Evolutionary conservation across 1,140 invertebrate species (phyloP), one percentile per base, ranked within the genome.

Genomic region (Calephelis nemesis): DNA sequence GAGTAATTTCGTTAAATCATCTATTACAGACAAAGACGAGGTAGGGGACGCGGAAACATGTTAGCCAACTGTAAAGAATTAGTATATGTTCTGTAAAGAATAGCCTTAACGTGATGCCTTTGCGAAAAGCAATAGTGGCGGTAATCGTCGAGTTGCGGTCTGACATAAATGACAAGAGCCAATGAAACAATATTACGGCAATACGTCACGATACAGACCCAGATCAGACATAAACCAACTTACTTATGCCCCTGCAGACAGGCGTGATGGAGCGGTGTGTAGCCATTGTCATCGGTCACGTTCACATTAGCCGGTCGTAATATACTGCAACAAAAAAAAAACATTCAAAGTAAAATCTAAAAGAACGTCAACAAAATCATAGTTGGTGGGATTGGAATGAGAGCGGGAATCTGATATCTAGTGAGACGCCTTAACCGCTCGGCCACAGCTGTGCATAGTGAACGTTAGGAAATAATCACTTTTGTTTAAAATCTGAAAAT

Each of bases 201-300:
- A 30, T 30, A 30, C 30, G 30, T 30, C 30, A 30, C 30, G 30
- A 30, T 62, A 62, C 30, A 12, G 11, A 1, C 30, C 13, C 2
- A 30, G 30, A 30, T 30, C 30, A 30, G 30, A 40, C n/a, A 62
- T 62, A 47, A 39, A 30, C n/a, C 54, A 12, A 93, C 94, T 94
- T 95, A 98, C 97, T 94, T 95, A 87, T 99, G 98, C 6, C 98
- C 97, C 91, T 99, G 98, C 47, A 99, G 93, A 63, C 98, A 96
- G 52, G 98, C 97, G 88, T 98, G 97, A 88, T 99, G 98, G 49
- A 99, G 93, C 7, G 97, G 96, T 7, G 98, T 98, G 85, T 98
- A 98, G n/a, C 98, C 98, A 87, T 96, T 98, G 75, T 95, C 94
- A 84, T 99, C 98, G 93, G 97, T 96, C 72, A 97, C 96, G 92